Conservation (phyloP, 1,140 invertebrate species). For the Diploscapter pachys region DNA sequence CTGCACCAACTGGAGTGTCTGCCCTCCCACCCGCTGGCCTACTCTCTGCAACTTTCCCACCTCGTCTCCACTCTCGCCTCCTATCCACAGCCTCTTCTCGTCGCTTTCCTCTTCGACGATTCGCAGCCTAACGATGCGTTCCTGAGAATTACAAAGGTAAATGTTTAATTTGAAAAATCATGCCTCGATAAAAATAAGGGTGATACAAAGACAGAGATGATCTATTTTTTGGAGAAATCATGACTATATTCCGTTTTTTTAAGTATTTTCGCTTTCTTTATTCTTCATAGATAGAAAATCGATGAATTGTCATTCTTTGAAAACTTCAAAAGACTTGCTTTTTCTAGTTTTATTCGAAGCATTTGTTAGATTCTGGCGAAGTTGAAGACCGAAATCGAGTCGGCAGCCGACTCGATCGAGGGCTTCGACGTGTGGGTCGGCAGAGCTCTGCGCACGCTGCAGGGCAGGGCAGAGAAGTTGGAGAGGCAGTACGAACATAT, state of each 20-base stretch:
- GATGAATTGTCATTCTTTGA: too few relatives aligned
- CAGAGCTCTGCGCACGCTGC: conserved; percentile 22
- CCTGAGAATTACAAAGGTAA: too few relatives aligned
- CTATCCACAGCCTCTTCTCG: conserved; percentile 13
- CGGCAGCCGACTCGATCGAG: conserved; percentile 22
- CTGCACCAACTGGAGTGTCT: conserved; percentile 5
- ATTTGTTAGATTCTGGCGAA: conserved; percentile 30
- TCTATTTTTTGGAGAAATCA: too few relatives aligned
- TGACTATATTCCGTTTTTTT: too few relatives aligned
- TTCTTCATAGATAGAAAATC: too few relatives aligned
- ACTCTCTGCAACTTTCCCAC: conserved; percentile 2
- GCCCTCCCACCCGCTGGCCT: neutral
- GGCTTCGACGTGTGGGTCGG: conserved; percentile 34
- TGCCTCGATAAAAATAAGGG: conserved; percentile 2
- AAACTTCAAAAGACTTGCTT: conserved; percentile 2
- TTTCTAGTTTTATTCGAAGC: neutral
- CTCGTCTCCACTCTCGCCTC: conserved; percentile 1
- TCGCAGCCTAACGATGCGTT: too few relatives aligned
- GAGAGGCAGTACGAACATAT: neutral
- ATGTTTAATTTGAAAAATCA: too few relatives aligned
- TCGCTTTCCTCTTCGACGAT: conserved; percentile 2
- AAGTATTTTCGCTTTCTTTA: too few relatives aligned
- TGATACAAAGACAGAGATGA: too few relatives aligned
- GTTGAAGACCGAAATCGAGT: conserved; percentile 39
- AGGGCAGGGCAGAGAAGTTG: neutral